Percentiles rank a stretch among this genome's conserved stretches.
phyloP scores from a whole-genome alignment of 2,888 invertebrate genomes.

The Ormyrus thymus region DNA sequence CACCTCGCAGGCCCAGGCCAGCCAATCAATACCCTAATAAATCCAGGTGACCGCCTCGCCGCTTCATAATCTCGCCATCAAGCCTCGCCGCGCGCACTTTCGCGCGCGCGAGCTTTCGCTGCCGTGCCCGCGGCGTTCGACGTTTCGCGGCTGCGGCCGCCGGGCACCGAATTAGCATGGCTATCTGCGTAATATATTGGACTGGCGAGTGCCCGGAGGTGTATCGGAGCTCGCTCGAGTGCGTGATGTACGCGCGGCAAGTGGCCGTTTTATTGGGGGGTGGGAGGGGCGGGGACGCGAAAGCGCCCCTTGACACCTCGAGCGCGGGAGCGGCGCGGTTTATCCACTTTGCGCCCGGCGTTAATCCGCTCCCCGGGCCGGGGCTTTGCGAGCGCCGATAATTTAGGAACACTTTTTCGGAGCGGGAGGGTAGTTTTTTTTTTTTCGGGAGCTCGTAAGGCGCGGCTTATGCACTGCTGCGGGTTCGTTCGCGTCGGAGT shows the following conservation, averaged over 20 bases:
- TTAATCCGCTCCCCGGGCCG: constrained; percentile 18
- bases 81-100: background rate
- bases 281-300: background rate
- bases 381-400: background rate
- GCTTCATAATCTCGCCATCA: too few relatives aligned
- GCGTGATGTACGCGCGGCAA: background rate
- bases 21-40: too few relatives aligned
- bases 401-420: too few relatives aligned
- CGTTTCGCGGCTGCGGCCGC: too few relatives aligned
- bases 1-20: too few relatives aligned
- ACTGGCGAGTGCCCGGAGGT: constrained; percentile 57
- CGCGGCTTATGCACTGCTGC: too few relatives aligned
- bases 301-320: constrained; percentile 52
- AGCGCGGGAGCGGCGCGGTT: constrained; percentile 58
- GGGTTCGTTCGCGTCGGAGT: too few relatives aligned
- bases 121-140: too few relatives aligned
- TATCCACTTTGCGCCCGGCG: constrained; percentile 65
- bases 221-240: constrained; percentile 47
- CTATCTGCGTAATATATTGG: constrained; percentile 69
- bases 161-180: constrained; percentile 69
- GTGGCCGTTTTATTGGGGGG: constrained; percentile 65
- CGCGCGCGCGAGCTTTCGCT: constrained; percentile 40
- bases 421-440: too few relatives aligned
- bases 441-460: too few relatives aligned
- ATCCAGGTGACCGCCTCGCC: too few relatives aligned